A percentile compares a stretch with the other conserved stretches of the same genome.
These are phyloP conservation scores for Terrapene triunguis DNA, from an alignment of 2,113 vertebrate species.

Conservation along the genomic window DNA sequence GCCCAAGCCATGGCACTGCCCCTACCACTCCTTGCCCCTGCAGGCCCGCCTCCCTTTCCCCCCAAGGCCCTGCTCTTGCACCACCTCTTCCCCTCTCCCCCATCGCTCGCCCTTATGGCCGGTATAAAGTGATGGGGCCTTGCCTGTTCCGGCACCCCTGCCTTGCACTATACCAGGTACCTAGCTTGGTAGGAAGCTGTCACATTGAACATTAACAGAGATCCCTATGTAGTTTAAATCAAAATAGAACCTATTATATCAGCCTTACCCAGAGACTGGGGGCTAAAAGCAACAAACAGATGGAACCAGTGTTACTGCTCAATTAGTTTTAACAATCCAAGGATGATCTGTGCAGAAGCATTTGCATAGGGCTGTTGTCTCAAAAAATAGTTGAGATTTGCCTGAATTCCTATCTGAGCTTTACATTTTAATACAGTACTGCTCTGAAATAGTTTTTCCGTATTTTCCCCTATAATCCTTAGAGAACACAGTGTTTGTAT, in stretches of 20 bases:
- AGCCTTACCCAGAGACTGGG: background rate
- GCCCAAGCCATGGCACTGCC: too few relatives aligned
- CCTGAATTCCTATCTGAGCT: background rate
- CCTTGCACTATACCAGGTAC: background rate
- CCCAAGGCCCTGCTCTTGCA: too few relatives aligned
- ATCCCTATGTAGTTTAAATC: background rate
- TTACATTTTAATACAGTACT: too few relatives aligned
- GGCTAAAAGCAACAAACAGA: constrained; percentile 1
- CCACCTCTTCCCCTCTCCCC: too few relatives aligned
- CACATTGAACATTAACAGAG: background rate
- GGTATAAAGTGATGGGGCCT: too few relatives aligned
- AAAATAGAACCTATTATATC: background rate
- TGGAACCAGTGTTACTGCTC: background rate
- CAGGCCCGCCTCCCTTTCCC: too few relatives aligned
- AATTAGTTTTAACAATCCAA: background rate
- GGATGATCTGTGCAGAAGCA: background rate
- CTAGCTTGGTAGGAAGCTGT: background rate
- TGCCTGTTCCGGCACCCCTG: too few relatives aligned
- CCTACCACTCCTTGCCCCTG: too few relatives aligned
- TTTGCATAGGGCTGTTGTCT: background rate
- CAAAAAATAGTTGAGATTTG: background rate
- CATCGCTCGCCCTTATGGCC: too few relatives aligned
- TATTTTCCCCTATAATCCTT: background rate
- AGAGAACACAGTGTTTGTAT: accelerated
- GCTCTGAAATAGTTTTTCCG: background rate